These are phyloP conservation scores for Eutolmus rufibarbis DNA, from an alignment of 2,888 invertebrate genomes.

Conservation along the genomic window DNA sequence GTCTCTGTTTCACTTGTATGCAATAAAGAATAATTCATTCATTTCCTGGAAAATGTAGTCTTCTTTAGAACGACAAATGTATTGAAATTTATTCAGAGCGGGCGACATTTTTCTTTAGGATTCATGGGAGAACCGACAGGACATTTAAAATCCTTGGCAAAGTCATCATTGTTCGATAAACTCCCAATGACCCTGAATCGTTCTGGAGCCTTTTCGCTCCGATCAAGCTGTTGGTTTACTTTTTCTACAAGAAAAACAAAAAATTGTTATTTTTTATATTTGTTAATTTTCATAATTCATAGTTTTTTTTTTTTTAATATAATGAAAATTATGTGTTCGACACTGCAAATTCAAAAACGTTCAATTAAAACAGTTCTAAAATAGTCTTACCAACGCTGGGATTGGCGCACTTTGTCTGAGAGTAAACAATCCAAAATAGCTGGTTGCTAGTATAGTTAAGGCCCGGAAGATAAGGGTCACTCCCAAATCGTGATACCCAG, in stretches of 20 bases:
- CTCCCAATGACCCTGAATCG: conserved; percentile 37
- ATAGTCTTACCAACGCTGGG: background rate
- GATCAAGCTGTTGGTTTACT: background rate
- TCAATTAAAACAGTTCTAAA: background rate
- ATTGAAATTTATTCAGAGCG: background rate
- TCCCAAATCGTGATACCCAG: conserved; percentile 25
- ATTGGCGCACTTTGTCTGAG: conserved; percentile 38
- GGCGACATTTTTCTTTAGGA: background rate
- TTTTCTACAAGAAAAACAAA: background rate
- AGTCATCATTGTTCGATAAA: conserved; percentile 12
- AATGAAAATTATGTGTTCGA: background rate
- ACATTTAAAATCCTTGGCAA: conserved; percentile 27
- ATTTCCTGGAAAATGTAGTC: background rate
- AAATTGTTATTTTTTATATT: background rate
- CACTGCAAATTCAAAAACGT: background rate
- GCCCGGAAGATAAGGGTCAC: conserved; percentile 38
- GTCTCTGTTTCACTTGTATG: background rate
- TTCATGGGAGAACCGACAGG: conserved; percentile 4
- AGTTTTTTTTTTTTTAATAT: background rate
- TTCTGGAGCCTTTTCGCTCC: background rate
- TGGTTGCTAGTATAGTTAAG: conserved; percentile 31
- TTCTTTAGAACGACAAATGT: background rate
- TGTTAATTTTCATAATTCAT: background rate
- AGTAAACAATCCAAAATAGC: conserved; percentile 42
- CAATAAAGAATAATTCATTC: background rate